These are phyloP conservation scores for Standfussiana lucernea DNA, from an alignment of 2,888 invertebrate species.

Conservation along the genomic window DNA sequence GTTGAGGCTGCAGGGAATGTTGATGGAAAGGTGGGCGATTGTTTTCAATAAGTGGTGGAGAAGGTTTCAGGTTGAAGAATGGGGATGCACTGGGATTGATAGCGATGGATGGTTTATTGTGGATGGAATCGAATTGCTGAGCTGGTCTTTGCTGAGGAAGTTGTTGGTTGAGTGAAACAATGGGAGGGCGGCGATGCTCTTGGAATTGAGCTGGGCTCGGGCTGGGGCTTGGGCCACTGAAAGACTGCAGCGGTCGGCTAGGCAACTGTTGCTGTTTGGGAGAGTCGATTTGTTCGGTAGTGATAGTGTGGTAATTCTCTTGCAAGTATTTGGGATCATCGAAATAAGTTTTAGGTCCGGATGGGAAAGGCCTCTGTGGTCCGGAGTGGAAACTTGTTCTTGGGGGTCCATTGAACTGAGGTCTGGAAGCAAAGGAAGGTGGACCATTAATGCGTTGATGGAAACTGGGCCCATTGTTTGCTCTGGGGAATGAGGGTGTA, in stretches of 20 bases:
- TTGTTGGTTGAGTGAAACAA: constrained; percentile 85
- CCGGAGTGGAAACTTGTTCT: constrained; percentile 87
- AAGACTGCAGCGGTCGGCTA: constrained; percentile 80
- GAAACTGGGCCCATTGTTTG: constrained; percentile 79
- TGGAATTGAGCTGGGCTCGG: constrained; percentile 81
- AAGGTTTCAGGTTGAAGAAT: constrained; percentile 87
- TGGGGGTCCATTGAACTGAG: constrained; percentile 85
- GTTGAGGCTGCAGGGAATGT: constrained; percentile 73
- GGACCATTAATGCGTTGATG: constrained; percentile 78
- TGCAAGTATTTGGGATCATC: constrained; percentile 89
- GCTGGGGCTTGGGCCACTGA: constrained; percentile 81
- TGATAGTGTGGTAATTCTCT: constrained; percentile 90
- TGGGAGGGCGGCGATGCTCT: constrained; percentile 81
- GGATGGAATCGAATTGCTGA: constrained; percentile 83
- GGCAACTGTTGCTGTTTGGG: constrained; percentile 85
- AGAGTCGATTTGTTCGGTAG: constrained; percentile 86
- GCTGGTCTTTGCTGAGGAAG: constrained; percentile 87
- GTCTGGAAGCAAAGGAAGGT: constrained; percentile 79
- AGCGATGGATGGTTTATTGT: constrained; percentile 81
- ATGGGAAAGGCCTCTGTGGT: constrained; percentile 89
- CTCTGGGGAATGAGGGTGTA: constrained; percentile 78
- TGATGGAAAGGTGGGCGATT: constrained; percentile 84
- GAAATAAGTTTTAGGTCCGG: constrained; percentile 84
- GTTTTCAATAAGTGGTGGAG: constrained; percentile 85
- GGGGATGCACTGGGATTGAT: constrained; percentile 83